phyloP scores from a whole-genome alignment of 2,888 invertebrate genomes.

The Shargacucullia verbasci region DNA sequence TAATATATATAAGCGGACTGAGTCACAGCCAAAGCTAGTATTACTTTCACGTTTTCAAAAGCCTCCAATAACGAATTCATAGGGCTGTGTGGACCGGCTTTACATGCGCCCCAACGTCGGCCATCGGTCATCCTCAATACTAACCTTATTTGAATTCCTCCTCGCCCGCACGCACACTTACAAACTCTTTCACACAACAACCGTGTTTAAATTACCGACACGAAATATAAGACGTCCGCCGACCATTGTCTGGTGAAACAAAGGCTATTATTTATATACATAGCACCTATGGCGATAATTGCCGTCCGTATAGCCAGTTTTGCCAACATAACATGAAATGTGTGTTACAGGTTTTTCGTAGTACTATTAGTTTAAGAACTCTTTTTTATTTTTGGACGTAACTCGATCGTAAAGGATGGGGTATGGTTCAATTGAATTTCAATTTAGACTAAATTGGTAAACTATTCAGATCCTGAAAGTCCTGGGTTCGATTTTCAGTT shows the following conservation, averaged over 20 bases:
- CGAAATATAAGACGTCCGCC: slow-evolving; percentile 10
- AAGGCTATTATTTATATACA: slow-evolving; percentile 34
- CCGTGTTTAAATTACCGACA: slow-evolving; percentile 9
- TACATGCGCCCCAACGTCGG: too few species aligned
- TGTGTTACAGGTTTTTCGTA: slow-evolving; percentile 7
- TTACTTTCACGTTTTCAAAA: too few species aligned
- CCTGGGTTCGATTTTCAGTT: too few species aligned
- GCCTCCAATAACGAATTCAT: too few species aligned
- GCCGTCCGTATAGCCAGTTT: slow-evolving; percentile 27
- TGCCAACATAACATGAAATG: slow-evolving; percentile 23
- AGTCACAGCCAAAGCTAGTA: too few species aligned
- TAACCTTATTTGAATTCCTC: too few species aligned
- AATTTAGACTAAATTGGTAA: too few species aligned
- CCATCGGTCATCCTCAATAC: too few species aligned
- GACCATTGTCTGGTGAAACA: slow-evolving; percentile 39
- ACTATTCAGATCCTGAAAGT: too few species aligned
- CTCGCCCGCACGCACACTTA: background rate
- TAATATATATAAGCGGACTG: too few species aligned
- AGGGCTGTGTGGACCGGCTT: too few species aligned
- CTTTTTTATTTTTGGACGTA: background rate
- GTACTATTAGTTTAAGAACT: slow-evolving; percentile 12
- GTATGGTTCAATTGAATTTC: too few species aligned
- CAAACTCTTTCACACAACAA: background rate
- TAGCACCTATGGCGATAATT: slow-evolving; percentile 19
- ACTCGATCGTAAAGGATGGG: background rate